Evolutionary conservation across 2,797 vertebrate genomes (phyloP).

Genomic region (Calcarius lapponicus): DNA sequence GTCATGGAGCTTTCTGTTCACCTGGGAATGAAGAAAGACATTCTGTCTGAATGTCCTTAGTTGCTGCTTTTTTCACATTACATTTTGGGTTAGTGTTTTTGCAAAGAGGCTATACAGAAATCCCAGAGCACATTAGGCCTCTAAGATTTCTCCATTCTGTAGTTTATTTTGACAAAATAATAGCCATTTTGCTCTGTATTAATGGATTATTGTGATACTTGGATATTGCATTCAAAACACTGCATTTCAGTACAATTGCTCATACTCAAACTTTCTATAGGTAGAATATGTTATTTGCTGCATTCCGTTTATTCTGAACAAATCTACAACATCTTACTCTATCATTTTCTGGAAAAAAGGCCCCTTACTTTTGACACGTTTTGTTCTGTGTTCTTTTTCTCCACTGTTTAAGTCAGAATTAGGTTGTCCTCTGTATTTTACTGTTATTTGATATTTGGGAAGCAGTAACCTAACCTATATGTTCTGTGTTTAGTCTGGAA

Average conservation of each 20-base stretch:
- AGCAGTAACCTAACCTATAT: not conserved
- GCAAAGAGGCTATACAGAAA: not conserved
- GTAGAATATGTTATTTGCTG: not conserved
- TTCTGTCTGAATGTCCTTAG: not conserved
- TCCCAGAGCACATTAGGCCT: not conserved
- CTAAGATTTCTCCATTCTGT: not conserved
- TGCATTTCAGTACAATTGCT: not conserved
- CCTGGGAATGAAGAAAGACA: not conserved
- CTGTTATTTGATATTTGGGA: not conserved
- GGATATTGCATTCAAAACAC: not conserved
- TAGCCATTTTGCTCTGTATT: not conserved
- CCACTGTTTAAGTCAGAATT: not conserved
- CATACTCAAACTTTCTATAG: not conserved
- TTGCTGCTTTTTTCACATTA: not conserved
- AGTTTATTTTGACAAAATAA: constrained; percentile 16
- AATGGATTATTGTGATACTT: not conserved
- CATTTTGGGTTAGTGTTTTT: not conserved
- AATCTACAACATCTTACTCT: not conserved
- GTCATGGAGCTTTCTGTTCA: not conserved
- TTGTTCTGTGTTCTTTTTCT: not conserved
- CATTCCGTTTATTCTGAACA: not conserved
- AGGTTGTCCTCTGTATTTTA: not conserved
- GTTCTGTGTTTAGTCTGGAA: not conserved
- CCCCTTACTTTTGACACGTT: not conserved
- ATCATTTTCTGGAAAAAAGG: not conserved